Percentiles rank a stretch among this genome's conserved stretches.
These are phyloP conservation scores for Phataginus tetradactyla DNA, from an alignment of 2,797 vertebrate genomes.

Conservation along the genomic window DNA sequence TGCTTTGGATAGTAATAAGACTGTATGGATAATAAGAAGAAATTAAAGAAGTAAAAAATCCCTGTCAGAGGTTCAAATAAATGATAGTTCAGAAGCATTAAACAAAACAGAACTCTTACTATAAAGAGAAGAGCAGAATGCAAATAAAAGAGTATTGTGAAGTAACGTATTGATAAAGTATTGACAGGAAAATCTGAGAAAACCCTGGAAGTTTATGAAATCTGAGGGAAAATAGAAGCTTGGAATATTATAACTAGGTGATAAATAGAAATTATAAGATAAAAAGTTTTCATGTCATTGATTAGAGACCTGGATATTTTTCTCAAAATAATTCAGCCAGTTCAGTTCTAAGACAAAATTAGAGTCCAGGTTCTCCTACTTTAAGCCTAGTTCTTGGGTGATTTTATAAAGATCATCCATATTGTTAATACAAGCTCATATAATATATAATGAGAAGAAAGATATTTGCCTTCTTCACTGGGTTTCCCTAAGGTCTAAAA, in stretches of 20 bases:
- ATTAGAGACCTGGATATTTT: not conserved
- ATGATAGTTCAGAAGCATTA: not conserved
- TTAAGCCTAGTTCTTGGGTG: not conserved
- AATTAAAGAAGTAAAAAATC: not conserved
- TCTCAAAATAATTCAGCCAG: not conserved
- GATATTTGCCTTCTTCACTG: not conserved
- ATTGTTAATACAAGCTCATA: not conserved
- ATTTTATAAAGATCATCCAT: not conserved
- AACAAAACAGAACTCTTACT: not conserved
- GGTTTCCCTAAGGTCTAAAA: not conserved
- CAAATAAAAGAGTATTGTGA: not conserved
- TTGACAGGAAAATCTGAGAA: not conserved
- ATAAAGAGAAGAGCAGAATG: not conserved
- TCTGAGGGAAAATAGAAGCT: not conserved
- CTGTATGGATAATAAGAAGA: not conserved
- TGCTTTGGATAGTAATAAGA: not conserved
- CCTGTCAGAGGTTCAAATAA: not conserved
- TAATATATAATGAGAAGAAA: not conserved
- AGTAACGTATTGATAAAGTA: not conserved
- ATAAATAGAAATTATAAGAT: not conserved
- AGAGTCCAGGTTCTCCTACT: not conserved
- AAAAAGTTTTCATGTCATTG: not conserved
- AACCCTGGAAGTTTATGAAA: not conserved
- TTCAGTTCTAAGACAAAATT: not conserved
- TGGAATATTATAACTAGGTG: not conserved